Conservation (phyloP, 2,888 invertebrate genomes). For the Conomelus anceps region DNA sequence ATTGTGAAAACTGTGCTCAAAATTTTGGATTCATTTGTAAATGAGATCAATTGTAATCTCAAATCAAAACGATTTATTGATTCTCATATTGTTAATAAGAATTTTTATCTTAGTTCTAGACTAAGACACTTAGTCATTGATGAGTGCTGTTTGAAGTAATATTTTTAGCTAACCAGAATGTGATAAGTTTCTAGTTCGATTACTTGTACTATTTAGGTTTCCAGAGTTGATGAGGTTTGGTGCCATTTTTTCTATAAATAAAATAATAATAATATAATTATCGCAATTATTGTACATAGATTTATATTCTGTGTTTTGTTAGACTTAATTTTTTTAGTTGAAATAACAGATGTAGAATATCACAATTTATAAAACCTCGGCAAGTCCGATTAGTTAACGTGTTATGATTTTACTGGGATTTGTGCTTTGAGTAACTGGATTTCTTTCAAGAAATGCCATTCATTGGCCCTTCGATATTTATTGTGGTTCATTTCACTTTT, state of each 20-base stretch:
- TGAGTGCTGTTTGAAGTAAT: slow-evolving; percentile 31
- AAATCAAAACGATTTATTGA: neutral
- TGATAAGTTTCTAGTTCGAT: slow-evolving; percentile 35
- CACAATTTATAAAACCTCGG: neutral
- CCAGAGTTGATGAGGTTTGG: slow-evolving; percentile 30
- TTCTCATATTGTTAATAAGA: neutral
- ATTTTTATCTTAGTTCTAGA: neutral
- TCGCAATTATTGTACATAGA: slow-evolving; percentile 26
- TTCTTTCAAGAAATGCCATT: slow-evolving; percentile 20
- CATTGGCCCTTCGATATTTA: slow-evolving; percentile 18
- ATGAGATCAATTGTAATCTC: neutral
- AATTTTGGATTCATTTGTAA: neutral
- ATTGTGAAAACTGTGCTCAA: neutral
- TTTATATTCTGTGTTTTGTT: slow-evolving; percentile 22
- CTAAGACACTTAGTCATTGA: slow-evolving; percentile 4
- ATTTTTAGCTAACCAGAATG: slow-evolving; percentile 34
- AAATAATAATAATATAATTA: slow-evolving; percentile 28
- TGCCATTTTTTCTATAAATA: slow-evolving; percentile 28
- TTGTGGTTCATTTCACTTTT: neutral
- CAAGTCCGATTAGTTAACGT: neutral
- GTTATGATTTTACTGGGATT: slow-evolving; percentile 17
- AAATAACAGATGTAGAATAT: slow-evolving; percentile 16
- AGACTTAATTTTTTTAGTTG: slow-evolving; percentile 25
- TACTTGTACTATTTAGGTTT: slow-evolving; percentile 29
- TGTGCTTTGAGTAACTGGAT: slow-evolving; percentile 19